Conservation (phyloP, 2,888 invertebrate species). For the Malthinus flaveolus region DNA sequence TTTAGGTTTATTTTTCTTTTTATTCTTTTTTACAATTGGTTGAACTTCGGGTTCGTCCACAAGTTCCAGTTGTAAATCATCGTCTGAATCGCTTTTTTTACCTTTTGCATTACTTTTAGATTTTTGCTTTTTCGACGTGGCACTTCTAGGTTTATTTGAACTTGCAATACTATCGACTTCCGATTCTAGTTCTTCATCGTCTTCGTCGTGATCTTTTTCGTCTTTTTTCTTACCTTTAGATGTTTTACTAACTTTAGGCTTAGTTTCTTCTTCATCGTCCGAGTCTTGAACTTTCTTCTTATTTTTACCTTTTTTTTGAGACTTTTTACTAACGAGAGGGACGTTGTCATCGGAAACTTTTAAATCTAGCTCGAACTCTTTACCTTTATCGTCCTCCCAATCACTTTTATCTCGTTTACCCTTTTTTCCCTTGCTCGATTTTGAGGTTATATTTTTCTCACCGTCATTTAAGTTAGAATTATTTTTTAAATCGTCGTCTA, state of each 20-base stretch:
- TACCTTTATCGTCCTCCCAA: constrained; percentile 49
- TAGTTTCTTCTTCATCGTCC: constrained; percentile 30
- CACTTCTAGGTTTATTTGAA: not conserved
- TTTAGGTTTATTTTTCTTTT: constrained; percentile 24
- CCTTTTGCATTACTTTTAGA: not conserved
- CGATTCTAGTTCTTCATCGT: constrained; percentile 11
- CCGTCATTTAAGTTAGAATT: constrained; percentile 45
- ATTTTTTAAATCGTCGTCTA: constrained; percentile 59
- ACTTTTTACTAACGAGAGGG: constrained; percentile 44
- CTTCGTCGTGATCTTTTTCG: constrained; percentile 25
- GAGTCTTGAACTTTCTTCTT: constrained; percentile 20
- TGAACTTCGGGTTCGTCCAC: constrained; percentile 16
- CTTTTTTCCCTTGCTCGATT: constrained; percentile 52
- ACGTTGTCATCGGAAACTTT: constrained; percentile 43
- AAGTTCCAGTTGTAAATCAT: constrained; percentile 16
- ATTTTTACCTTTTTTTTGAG: constrained; percentile 41
- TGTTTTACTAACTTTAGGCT: not conserved
- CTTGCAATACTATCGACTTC: constrained; percentile 1
- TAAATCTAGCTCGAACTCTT: constrained; percentile 32
- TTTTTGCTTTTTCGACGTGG: not conserved
- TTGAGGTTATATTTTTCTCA: constrained; percentile 56
- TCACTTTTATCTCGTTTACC: constrained; percentile 41
- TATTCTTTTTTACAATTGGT: constrained; percentile 21
- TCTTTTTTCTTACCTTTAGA: constrained; percentile 10
- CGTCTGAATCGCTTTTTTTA: not conserved